Conservation (phyloP, 2,113 vertebrate species). For the Platysteira castanea region DNA sequence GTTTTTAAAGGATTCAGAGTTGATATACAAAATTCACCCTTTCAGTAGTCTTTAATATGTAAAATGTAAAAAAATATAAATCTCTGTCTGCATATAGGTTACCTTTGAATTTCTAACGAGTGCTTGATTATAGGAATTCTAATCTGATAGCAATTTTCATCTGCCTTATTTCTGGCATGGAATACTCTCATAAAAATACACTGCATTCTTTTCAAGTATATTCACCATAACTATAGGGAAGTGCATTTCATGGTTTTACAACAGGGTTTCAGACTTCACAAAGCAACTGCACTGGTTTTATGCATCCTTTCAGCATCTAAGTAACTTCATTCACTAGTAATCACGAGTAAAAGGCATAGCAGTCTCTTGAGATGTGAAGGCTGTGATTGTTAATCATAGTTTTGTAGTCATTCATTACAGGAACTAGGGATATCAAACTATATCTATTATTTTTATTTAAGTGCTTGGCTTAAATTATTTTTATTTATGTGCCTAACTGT, state of each 20-base stretch:
- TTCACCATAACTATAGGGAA: background rate
- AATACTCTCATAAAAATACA: background rate
- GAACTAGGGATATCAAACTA: background rate
- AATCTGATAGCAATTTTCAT: background rate
- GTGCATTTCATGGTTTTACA: background rate
- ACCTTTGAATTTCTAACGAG: background rate
- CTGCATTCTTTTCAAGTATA: background rate
- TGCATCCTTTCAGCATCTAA: background rate
- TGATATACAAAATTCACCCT: background rate
- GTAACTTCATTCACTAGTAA: constrained; percentile 12
- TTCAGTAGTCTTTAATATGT: background rate
- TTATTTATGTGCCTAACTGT: background rate
- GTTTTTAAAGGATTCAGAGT: background rate
- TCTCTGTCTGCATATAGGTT: background rate
- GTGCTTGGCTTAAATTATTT: background rate
- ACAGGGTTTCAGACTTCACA: background rate
- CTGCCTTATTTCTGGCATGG: background rate
- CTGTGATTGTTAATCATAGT: constrained; percentile 13
- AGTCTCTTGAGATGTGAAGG: background rate
- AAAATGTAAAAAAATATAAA: background rate
- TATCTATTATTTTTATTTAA: constrained; percentile 11
- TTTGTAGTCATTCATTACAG: background rate
- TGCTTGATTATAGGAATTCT: background rate
- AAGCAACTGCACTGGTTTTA: background rate
- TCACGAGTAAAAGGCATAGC: background rate